Percentiles rank a stretch among this genome's conserved stretches.
Evolutionary conservation across 1,140 invertebrate genomes (phyloP).

Genomic region (Chelonus insularis): DNA sequence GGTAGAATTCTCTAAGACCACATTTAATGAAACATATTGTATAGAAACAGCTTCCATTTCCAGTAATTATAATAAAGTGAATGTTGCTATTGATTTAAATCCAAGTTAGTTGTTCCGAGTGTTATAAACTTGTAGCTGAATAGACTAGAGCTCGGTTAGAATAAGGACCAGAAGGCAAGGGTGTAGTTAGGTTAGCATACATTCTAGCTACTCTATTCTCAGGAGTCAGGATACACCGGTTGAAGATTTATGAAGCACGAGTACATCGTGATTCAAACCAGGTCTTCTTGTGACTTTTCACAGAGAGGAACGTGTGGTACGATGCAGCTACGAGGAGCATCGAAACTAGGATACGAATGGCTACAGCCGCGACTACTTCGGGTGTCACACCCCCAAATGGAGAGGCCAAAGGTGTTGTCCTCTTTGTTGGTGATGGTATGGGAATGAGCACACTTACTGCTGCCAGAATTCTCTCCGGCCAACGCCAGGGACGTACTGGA

Average conservation of each 20-base stretch:
- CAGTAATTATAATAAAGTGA: no score
- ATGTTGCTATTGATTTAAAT: no score
- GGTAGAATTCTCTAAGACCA: no score
- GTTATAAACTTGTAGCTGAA: no score
- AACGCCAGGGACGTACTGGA: constrained; percentile 62
- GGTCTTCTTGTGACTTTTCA: constrained; percentile 6
- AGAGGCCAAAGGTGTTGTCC: constrained; percentile 63
- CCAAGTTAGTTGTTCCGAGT: no score
- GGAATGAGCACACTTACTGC: constrained; percentile 76
- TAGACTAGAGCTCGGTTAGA: no score
- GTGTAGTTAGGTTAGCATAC: neutral
- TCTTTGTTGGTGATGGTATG: constrained; percentile 84
- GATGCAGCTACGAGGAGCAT: constrained; percentile 42
- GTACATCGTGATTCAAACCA: constrained; percentile 9
- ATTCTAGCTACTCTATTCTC: no score
- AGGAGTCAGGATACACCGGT: neutral
- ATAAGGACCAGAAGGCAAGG: neutral
- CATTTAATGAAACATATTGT: no score
- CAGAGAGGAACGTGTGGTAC: constrained; percentile 48
- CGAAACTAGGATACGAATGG: constrained; percentile 42
- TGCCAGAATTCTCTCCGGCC: constrained; percentile 68
- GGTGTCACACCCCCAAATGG: constrained; percentile 36
- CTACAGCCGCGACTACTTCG: constrained; percentile 34
- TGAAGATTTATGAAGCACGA: constrained; percentile 19
- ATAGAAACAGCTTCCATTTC: no score